Percentiles rank a stretch among this genome's conserved stretches.
phyloP scores from a whole-genome alignment of 2,888 invertebrate genomes.

The Sarcophaga rosellei region DNA sequence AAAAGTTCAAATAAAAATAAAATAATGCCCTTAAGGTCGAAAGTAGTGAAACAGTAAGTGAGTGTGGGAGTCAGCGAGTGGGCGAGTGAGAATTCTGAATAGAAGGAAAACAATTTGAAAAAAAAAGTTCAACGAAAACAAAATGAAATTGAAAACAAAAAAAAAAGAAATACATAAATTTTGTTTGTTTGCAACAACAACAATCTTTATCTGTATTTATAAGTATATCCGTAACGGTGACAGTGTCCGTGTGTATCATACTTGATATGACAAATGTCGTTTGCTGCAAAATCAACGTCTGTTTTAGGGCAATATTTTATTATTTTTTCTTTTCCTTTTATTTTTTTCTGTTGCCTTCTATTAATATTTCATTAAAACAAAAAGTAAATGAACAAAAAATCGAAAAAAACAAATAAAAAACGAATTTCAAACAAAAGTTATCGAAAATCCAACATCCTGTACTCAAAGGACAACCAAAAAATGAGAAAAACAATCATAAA shows the following conservation, averaged over 20 bases:
- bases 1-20: conserved; percentile 35
- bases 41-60: conserved; percentile 14
- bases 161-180: no score
- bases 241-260: conserved; percentile 12
- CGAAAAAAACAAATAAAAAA: no score
- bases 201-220: not conserved
- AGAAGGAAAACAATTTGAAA: not conserved
- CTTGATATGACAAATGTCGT: conserved; percentile 52
- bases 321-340: not conserved
- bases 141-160: not conserved
- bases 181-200: not conserved
- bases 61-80: no score
- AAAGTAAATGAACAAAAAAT: conserved; percentile 12
- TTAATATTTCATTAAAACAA: conserved; percentile 28
- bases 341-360: not conserved
- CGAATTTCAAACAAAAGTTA: conserved; percentile 1
- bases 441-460: not conserved
- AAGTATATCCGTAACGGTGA: not conserved
- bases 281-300: conserved; percentile 45
- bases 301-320: conserved; percentile 27
- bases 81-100: conserved; percentile 35
- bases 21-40: conserved; percentile 50
- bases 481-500: no score
- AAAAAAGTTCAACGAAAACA: not conserved
- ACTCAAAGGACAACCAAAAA: no score